These are phyloP conservation scores for Alethe diademata DNA, from an alignment of 2,113 vertebrate genomes.

Conservation along the genomic window DNA sequence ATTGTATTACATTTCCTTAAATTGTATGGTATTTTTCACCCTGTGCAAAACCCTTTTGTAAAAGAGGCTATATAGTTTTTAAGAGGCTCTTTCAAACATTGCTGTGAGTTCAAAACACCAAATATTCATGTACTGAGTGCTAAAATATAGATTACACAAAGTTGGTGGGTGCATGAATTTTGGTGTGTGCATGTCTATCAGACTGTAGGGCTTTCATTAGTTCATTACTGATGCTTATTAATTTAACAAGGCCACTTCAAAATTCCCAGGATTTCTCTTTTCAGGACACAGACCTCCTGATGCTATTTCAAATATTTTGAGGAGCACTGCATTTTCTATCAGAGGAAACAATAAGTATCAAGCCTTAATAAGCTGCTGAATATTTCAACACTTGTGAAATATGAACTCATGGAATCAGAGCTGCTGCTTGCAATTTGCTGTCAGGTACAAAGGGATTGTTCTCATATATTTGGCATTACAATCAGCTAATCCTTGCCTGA, in stretches of 20 bases:
- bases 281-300: neutral
- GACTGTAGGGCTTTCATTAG: neutral
- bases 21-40: neutral
- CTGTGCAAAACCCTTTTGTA: neutral
- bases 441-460: constrained; percentile 49
- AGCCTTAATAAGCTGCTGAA: constrained; percentile 37
- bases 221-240: neutral
- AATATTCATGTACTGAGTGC: neutral
- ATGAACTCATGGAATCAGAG: neutral
- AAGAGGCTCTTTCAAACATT: neutral
- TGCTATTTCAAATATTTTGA: neutral
- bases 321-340: neutral
- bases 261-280: neutral
- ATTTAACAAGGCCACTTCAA: neutral
- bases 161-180: neutral
- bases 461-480: constrained; percentile 39
- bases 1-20: neutral
- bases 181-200: neutral
- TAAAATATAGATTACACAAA: neutral
- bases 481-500: constrained; percentile 29
- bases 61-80: neutral
- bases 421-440: constrained; percentile 40
- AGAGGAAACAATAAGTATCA: neutral
- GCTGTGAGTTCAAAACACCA: neutral
- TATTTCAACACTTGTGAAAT: constrained; percentile 36